Percentiles rank a stretch among this genome's conserved stretches.
Evolutionary conservation across 2,888 invertebrate genomes (phyloP).

Genomic region (Sarcophaga carnaria): DNA sequence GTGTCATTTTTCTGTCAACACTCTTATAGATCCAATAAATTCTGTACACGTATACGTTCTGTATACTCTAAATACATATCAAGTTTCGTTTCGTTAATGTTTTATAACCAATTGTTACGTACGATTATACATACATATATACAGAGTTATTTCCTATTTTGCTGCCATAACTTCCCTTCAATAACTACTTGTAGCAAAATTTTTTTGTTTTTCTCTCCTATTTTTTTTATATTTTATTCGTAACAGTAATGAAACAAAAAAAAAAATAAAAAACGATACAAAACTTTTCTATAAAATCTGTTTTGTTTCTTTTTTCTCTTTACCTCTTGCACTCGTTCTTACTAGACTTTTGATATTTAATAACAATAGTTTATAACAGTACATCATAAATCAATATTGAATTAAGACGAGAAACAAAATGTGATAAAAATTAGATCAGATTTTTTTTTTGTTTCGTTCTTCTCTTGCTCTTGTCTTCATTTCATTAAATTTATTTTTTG

Average conservation of each 20-base stretch:
- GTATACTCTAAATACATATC: neutral
- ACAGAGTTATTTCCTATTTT: neutral
- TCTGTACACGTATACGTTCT: too few relatives aligned
- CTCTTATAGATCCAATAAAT: too few relatives aligned
- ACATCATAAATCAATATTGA: slow-evolving; percentile 66
- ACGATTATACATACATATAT: neutral
- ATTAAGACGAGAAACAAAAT: slow-evolving; percentile 32
- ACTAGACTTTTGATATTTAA: slow-evolving; percentile 1
- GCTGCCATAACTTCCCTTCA: neutral
- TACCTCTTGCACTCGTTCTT: neutral
- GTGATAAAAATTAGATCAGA: neutral
- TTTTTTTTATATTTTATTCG: neutral
- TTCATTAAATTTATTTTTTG: neutral
- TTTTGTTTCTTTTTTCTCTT: neutral
- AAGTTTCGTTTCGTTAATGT: slow-evolving; percentile 7
- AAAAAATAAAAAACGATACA: neutral
- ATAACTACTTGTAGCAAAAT: slow-evolving; percentile 56
- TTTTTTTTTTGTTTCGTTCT: neutral
- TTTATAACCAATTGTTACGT: slow-evolving; percentile 23
- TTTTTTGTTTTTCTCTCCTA: neutral
- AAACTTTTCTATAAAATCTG: slow-evolving; percentile 29
- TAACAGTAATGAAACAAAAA: slow-evolving; percentile 7
- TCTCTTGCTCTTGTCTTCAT: too few relatives aligned
- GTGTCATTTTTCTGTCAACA: too few relatives aligned
- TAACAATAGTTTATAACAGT: slow-evolving; percentile 28